Conservation (phyloP, 2,113 vertebrate genomes). For the Phasianus colchicus region DNA sequence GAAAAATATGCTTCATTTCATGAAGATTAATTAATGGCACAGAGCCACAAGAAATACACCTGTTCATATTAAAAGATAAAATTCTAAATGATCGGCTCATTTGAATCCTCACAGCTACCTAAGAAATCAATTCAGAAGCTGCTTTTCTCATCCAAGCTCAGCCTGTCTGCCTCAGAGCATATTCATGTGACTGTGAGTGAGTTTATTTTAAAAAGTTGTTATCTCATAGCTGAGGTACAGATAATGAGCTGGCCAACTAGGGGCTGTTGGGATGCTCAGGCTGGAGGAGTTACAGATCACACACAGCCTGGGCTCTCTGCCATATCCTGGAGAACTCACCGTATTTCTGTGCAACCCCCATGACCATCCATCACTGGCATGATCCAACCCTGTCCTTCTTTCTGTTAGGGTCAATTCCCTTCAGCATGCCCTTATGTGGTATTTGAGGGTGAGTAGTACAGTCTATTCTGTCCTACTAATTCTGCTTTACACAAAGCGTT, state of each 20-base stretch:
- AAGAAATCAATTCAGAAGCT: neutral
- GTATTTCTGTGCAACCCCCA: neutral
- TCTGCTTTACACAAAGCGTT: neutral
- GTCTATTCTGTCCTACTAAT: neutral
- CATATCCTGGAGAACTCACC: too few species aligned
- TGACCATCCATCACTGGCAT: neutral
- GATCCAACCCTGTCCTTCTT: neutral
- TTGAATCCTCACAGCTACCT: neutral
- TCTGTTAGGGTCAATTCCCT: neutral
- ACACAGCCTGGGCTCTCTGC: neutral
- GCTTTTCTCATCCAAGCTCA: neutral
- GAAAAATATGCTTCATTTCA: neutral
- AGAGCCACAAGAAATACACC: neutral
- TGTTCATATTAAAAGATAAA: neutral
- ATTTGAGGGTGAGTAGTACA: neutral
- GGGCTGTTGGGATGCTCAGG: neutral
- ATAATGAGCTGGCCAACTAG: neutral
- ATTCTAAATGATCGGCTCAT: neutral
- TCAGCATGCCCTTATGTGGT: neutral
- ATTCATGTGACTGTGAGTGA: neutral
- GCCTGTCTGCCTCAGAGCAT: neutral
- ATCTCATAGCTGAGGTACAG: neutral
- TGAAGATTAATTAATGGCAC: neutral
- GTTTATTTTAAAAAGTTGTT: slow-evolving; percentile 19
- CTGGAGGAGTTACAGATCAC: neutral